These are phyloP conservation scores for Caracal caracal DNA, from an alignment of 2,113 vertebrate genomes.

Conservation along the genomic window DNA sequence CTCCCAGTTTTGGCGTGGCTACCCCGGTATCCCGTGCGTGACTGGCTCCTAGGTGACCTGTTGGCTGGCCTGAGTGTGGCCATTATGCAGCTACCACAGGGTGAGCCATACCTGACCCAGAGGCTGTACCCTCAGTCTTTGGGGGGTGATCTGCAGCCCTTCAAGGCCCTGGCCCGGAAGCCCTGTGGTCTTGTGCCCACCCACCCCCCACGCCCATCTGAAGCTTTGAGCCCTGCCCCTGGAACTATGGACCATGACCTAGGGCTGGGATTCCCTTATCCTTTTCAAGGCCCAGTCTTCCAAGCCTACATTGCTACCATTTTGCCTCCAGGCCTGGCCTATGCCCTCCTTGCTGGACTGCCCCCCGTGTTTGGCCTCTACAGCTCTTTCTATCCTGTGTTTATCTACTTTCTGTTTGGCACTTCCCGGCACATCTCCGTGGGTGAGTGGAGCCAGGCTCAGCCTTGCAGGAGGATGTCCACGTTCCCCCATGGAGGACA, in stretches of 20 bases:
- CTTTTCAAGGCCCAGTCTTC: neutral
- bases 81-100: constrained; percentile 97
- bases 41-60: constrained; percentile 92
- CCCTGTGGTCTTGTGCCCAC: neutral
- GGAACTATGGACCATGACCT: neutral
- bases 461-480: neutral
- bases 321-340: constrained; percentile 91
- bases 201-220: neutral
- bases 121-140: neutral
- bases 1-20: constrained; percentile 93
- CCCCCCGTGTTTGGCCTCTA: constrained; percentile 93
- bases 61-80: constrained; percentile 93
- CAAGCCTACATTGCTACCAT: rapidly evolving
- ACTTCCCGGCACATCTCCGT: constrained; percentile 95
- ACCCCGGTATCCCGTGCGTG: constrained; percentile 91
- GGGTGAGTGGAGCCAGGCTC: constrained; percentile 86
- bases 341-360: constrained; percentile 94
- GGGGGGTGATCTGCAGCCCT: neutral
- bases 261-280: neutral
- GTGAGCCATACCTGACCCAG: constrained; percentile 79
- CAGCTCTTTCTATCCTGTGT: constrained; percentile 93
- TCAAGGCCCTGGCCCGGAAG: neutral
- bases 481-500: neutral
- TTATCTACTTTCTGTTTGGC: constrained; percentile 95
- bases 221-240: neutral